Evolutionary conservation across 2,113 vertebrate genomes (phyloP), one percentile per base, ranked within the genome.

Genomic region (Heterotis niloticus): DNA sequence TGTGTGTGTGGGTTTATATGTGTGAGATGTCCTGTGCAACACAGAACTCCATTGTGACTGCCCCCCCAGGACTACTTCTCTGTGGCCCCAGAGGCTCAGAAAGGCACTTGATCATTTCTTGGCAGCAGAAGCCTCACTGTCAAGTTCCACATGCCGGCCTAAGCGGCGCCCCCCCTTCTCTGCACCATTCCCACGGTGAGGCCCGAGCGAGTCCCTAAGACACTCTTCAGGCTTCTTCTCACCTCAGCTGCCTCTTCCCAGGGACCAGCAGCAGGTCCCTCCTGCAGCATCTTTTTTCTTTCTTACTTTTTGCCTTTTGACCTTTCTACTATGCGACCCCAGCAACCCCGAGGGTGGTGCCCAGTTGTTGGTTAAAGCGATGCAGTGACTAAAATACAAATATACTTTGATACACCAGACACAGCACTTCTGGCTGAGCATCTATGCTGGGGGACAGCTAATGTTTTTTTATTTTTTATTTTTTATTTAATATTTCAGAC

Each of bases 81-180:
- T 44, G 0, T 18, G 20, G 12, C 64, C 59, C 70, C 75, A 75
- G 78, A 83, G 81, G 76, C 78, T 73, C 74, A 65, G 64, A 84
- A 84, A 72, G 75, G 82, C 75, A 82, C 78, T 86, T 84, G 79
- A 84, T 79, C 79, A 81, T 79, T 86, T 84, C 82, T 80, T 83
- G 82, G 77, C 84, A 83, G 72, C 71, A 75, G 73, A 34, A 64
- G 78, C 80, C 84, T 87, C 82, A 79, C 81, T 79, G 65, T 80
- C 20, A 5, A 68, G 76, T 81, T 78, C 60, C 16, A 82, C 78
- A 84, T 85, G 82, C 84, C 84, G 81, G 52, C 81, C 51, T 2
- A 2, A 44, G 34, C 34, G 7, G 3, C 52, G 9, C 51, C 10
- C 52, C 52, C 13, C 51, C 71, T 51, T 23, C 23, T n/a, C 34